phyloP scores from a whole-genome alignment of 1,140 invertebrate species.

The Pissodes strobi region DNA sequence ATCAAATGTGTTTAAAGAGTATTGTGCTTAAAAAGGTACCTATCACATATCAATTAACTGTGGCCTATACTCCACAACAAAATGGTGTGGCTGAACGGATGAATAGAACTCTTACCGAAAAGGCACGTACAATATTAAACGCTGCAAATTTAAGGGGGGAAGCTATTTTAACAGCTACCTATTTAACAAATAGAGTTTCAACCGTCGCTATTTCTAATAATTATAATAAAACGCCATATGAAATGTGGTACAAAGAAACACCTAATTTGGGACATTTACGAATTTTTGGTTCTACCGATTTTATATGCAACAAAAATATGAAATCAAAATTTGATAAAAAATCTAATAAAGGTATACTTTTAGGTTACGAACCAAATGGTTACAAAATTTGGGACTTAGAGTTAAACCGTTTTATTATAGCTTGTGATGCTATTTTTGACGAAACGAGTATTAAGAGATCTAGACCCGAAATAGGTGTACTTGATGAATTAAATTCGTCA shows the following conservation, averaged over 20 bases:
- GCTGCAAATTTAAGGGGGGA: conserved; percentile 53
- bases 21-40: conserved; percentile 56
- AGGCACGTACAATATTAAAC: conserved; percentile 53
- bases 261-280: conserved; percentile 57
- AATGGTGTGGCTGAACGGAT: conserved; percentile 60
- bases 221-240: conserved; percentile 55
- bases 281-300: conserved; percentile 57
- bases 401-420: conserved; percentile 48
- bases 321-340: conserved; percentile 56
- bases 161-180: conserved; percentile 52
- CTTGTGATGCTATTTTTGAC: conserved; percentile 56
- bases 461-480: no score
- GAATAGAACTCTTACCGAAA: conserved; percentile 57
- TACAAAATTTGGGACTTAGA: conserved; percentile 55
- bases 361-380: conserved; percentile 56
- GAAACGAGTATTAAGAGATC: conserved; percentile 51
- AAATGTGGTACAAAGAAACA: conserved; percentile 58
- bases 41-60: conserved; percentile 57
- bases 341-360: conserved; percentile 52
- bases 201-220: conserved; percentile 51
- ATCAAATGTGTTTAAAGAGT: conserved; percentile 54
- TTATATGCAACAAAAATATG: conserved; percentile 54
- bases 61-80: conserved; percentile 58
- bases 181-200: conserved; percentile 57
- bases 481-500: no score